Evolutionary conservation across 2,797 vertebrate species (phyloP), one percentile per base, ranked within the genome.

Genomic region (Stomatorhinus walkeri): DNA sequence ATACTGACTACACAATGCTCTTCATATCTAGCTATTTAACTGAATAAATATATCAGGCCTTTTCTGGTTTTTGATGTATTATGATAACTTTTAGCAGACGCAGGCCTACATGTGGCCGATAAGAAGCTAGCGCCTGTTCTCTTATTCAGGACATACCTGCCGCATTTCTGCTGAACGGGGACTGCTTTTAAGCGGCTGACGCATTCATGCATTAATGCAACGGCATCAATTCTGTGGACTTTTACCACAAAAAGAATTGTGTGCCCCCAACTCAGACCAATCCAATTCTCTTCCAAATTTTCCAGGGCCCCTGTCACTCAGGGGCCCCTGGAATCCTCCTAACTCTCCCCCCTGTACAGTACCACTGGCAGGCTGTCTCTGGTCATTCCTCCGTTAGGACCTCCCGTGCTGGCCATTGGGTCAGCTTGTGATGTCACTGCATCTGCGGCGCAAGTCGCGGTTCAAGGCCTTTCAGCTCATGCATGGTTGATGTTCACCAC

Each of bases 1-100:
- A 88, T 89, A 59, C 46, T 85, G 79, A 68, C 76, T 48, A 51
- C 19, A 24, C 76, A 81, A n/a, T 81, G 76, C 19, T 46, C 36
- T 81, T 81, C 76, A 46, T 81, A 81, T 19, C 76, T 81, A 46
- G 40, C 19, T 43, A 43, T 46, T 6, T 46, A 43, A n/a, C 3
- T 46, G 76, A 76, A 46, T 81, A 43, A n/a, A 81, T 43, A 43
- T 81, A 46, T 46, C 72, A 43, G 40, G 2, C 6, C 12, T 14
- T 36, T 72, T 81, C n/a, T 46, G 19, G 1, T 81, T 76, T 76
- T 32, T 76, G 32, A 40, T 46, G 76, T 81, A 81, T 81, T 46
- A 81, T 0, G 40, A 76, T 4, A 46, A n/a, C 40, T 46, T 46
- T 81, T 81, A 46, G 16, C 7, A 81, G 19, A 81, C 19, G n/a